Base-by-base conservation (phyloP, 2,888 invertebrate genomes). In the Drosophila robusta region DNA sequence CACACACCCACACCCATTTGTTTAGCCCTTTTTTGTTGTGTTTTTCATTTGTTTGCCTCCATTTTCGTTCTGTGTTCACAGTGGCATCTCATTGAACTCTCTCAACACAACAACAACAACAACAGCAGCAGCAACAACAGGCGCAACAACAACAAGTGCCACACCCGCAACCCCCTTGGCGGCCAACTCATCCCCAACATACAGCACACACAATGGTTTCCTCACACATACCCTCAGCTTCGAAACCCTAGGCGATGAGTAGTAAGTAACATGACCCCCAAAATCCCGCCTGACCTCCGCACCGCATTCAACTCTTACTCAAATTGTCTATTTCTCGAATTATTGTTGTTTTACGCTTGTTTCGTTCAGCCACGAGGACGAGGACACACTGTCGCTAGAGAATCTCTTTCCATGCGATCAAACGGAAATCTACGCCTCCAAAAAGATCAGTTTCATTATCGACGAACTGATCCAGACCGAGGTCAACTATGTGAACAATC, bases 391-490 rank as follows among this genome's bases (percentile, higher is more conserved):
- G 2, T 91, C 91, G 14, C 65, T 91, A 64, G 91, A 91, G 69
- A 91, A 91, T 78, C 87, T 91, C 29, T 91, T 91, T 70, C 91
- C 91, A 3, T 92, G 92, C 79, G 91, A 91, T 80, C 91, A 91
- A 64, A 87, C 89, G 5, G 91, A 92, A 65, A 89, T 91, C 47
- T 91, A 91, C 76, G 92, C 90, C 8, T 90, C 91, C 7, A 90
- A 89, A 41, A 91, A 91, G 75, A 91, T 91, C 14, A 91, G 90
- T 41, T 91, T 86, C 50, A 92, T 92, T n/a, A 90, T 92, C 22
- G 91, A 92, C 56, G 92, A 92, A 62, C 78, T 92, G n/a, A 80
- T 92, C 56, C 90, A 91, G 67, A 92, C 92, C 18, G 92, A 92
- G 66, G 90, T 88, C 29, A 92, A 90, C 55, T 92, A 92, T 62